Evolutionary conservation across 30 jellyfish, hydroid and myxozoan species (phyloP), one percentile per base, ranked within the genome.

Genomic region (Mastigias papua): DNA sequence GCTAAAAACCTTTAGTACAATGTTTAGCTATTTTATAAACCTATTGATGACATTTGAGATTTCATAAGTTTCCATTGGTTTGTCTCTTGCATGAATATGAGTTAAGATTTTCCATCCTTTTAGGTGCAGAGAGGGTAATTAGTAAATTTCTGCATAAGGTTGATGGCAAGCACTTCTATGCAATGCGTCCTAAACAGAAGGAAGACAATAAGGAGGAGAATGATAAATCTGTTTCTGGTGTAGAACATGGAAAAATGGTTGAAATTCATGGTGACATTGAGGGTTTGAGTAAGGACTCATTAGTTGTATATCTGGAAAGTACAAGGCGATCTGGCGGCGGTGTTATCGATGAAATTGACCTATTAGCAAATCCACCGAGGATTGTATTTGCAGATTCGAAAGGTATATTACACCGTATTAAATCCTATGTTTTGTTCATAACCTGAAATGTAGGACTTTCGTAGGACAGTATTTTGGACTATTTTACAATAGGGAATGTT

Each of bases 251-350:
- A 19, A 54, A 31, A 1, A 22, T 1, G 9, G 80, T 69, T 69
- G 80, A 69, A 69, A 69, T 69, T 69, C 80, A 69, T 31, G 80
- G 80, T 21, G 80, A 69, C 21, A 5, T 69, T 37, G 61, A 26
- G 17, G 27, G 54, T 29, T 9, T 69, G 13, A 61, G 80, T 17
- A 22, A 69, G 25, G 80, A 69, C 22, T 1, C 27, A 13, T 61
- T 69, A 1, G 50, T 28, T 2, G 31, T 69, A 42, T 69, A 26
- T 29, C 26, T 69, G 8, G 80, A 69, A 69, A 69, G 61, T 21
- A 69, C 20, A 31, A 26, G 3, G 60, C 57, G 80, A 27, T 26
- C 60, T 69, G 80, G 80, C 13, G 80, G 80, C 7, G 80, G 80
- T 69, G 61, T 9, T 25, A 69, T 69, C 23, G 61, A 31, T 26